These are phyloP conservation scores for Dicyrtoma fusca DNA, from an alignment of 2,888 invertebrate species.

Conservation along the genomic window DNA sequence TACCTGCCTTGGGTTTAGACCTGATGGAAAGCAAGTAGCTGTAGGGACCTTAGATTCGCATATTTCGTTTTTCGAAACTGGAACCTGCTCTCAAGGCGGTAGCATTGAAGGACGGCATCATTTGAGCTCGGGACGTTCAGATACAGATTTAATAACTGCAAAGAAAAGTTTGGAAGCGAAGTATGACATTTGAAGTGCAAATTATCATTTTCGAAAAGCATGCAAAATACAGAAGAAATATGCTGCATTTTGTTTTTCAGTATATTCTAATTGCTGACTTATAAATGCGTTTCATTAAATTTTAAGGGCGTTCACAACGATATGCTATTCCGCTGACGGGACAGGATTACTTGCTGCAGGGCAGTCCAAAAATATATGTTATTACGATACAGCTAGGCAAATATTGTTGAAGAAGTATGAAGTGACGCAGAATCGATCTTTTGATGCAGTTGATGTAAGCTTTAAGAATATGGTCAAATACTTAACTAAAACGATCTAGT, in stretches of 20 bases:
- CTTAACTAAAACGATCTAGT: too few species aligned
- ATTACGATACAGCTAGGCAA: constrained; percentile 83
- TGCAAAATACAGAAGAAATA: too few species aligned
- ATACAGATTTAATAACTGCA: constrained; percentile 83
- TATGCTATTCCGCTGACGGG: constrained; percentile 95
- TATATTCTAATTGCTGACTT: too few species aligned
- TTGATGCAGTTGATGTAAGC: constrained; percentile 91
- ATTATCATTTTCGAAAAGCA: constrained; percentile 12
- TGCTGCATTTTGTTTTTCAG: too few species aligned
- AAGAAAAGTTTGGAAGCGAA: constrained; percentile 81
- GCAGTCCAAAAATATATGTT: constrained; percentile 90
- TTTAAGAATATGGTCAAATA: neutral
- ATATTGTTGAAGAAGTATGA: constrained; percentile 89
- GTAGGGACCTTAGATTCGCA: constrained; percentile 88
- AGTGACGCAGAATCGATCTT: constrained; percentile 89
- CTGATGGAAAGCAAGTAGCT: constrained; percentile 90
- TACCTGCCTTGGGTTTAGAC: constrained; percentile 80
- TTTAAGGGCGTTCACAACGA: constrained; percentile 80
- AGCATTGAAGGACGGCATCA: constrained; percentile 89
- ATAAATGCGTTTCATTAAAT: constrained; percentile 9
- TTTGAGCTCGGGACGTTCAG: constrained; percentile 80
- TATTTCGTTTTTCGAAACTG: constrained; percentile 77
- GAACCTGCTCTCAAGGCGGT: constrained; percentile 71
- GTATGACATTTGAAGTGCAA: constrained; percentile 64
- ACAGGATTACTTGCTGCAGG: constrained; percentile 87